A percentile compares a stretch with the other conserved stretches of the same genome.
Conservation (phyloP, 2,797 vertebrate species). For the Crocodylus rhombifer region DNA sequence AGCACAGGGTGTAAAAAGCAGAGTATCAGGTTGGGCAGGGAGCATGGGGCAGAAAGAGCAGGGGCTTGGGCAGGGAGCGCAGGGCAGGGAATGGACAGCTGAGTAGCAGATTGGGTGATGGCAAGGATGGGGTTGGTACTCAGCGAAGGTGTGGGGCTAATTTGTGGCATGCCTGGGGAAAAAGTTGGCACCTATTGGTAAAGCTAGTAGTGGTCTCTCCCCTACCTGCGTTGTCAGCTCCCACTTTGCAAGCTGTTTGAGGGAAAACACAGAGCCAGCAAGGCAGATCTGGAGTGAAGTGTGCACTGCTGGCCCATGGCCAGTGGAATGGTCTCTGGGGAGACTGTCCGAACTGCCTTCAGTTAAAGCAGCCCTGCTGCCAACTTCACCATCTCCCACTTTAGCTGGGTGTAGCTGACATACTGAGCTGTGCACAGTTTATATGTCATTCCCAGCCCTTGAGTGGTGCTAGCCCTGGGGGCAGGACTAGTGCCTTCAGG, state of each 20-base stretch:
- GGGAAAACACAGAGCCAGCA: not conserved
- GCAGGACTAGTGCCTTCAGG: not conserved
- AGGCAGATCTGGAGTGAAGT: not conserved
- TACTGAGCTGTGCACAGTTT: not conserved
- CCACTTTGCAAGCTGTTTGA: too few species aligned
- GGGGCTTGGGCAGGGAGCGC: too few species aligned
- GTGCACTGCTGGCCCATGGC: constrained; percentile 5
- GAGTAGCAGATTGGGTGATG: too few species aligned
- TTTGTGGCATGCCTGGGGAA: too few species aligned
- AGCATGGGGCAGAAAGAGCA: too few species aligned
- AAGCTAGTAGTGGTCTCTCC: not conserved
- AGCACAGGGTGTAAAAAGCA: too few species aligned
- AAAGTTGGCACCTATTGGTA: not conserved
- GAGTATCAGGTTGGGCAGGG: too few species aligned
- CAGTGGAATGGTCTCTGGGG: not conserved
- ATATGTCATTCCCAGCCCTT: not conserved
- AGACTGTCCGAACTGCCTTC: not conserved
- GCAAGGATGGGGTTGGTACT: too few species aligned
- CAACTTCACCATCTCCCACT: not conserved
- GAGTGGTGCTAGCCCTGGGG: not conserved
- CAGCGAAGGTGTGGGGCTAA: too few species aligned
- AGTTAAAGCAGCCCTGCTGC: not conserved
- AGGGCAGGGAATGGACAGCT: too few species aligned
- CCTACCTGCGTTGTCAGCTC: too few species aligned
- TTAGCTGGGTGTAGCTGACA: not conserved